Percentiles rank a stretch among this genome's conserved stretches.
These are phyloP conservation scores for Rhincodon typus DNA, from an alignment of 2,797 vertebrate genomes.

Conservation along the genomic window DNA sequence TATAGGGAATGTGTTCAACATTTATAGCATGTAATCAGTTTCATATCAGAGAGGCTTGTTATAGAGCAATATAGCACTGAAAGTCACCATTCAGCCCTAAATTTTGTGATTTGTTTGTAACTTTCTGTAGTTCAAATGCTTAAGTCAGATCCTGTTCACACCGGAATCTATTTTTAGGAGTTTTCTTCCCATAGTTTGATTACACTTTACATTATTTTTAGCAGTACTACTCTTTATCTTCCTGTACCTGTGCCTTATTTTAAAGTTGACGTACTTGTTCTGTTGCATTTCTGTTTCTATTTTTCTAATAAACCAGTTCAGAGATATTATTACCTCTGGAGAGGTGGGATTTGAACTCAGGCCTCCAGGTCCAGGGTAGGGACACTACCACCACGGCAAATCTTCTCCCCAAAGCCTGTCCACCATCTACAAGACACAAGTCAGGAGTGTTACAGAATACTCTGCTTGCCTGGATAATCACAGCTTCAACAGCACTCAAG, in stretches of 20 bases:
- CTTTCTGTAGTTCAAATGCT: not conserved
- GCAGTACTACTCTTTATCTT: not conserved
- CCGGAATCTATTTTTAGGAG: not conserved
- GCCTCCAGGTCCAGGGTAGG: too few relatives aligned
- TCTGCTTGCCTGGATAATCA: too few relatives aligned
- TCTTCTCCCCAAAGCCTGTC: too few relatives aligned
- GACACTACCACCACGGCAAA: too few relatives aligned
- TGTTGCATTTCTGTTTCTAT: not conserved
- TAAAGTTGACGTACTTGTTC: not conserved
- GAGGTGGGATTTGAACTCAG: too few relatives aligned
- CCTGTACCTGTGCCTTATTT: not conserved
- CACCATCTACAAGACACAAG: too few relatives aligned
- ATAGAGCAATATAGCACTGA: not conserved
- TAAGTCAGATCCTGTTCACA: not conserved
- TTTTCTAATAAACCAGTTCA: too few relatives aligned
- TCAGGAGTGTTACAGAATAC: too few relatives aligned
- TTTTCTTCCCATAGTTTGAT: not conserved
- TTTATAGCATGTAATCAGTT: not conserved
- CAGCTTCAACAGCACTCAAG: too few relatives aligned
- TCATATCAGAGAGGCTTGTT: not conserved
- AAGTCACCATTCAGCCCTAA: not conserved
- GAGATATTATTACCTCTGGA: too few relatives aligned
- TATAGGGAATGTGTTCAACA: not conserved
- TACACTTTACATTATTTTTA: too few relatives aligned
- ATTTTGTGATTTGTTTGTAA: not conserved